A percentile compares a stretch with the other conserved stretches of the same genome.
phyloP scores from a whole-genome alignment of 2,113 vertebrate species.

The Parus major region DNA sequence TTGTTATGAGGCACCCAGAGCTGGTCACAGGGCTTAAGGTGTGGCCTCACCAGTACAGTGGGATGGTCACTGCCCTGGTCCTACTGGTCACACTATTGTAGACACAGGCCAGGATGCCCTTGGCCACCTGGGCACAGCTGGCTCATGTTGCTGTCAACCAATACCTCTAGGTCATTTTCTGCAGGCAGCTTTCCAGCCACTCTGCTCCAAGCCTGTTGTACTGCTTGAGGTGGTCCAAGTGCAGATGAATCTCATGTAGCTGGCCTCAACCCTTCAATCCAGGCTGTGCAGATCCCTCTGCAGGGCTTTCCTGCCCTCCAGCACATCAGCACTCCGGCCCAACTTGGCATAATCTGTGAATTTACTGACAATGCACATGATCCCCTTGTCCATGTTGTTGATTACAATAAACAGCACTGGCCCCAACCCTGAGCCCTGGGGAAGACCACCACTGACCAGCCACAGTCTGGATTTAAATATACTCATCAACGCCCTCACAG shows the following conservation, averaged over 20 bases:
- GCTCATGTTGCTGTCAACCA: accelerated
- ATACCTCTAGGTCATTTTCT: not conserved
- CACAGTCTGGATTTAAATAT: not conserved
- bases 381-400: not conserved
- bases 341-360: not conserved
- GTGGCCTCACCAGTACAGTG: not conserved
- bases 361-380: not conserved
- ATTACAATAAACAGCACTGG: not conserved
- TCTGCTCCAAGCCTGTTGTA: not conserved
- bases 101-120: not conserved
- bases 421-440: not conserved
- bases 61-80: not conserved
- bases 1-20: not conserved
- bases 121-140: not conserved
- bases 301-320: not conserved
- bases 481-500: not conserved
- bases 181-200: not conserved
- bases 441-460: not conserved
- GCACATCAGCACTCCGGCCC: not conserved
- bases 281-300: not conserved
- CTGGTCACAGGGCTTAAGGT: not conserved
- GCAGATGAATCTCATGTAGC: not conserved
- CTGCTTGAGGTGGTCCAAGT: not conserved
- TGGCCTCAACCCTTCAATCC: not conserved
- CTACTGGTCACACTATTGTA: not conserved